Conservation (phyloP, 1,140 invertebrate genomes). For the Sitophilus oryzae region DNA sequence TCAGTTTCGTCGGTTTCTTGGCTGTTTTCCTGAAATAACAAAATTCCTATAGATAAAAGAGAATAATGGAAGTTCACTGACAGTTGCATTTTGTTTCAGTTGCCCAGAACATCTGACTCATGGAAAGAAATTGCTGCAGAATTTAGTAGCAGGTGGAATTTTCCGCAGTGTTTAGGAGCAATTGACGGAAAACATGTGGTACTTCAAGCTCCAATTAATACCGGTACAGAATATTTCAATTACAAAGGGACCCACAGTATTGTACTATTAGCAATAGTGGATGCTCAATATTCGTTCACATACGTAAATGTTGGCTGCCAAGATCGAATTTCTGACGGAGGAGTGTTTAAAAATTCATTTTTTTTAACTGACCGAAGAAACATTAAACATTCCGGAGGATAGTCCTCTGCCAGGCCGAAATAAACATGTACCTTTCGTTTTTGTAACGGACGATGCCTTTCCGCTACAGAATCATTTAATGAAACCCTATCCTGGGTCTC, state of each 20-base stretch:
- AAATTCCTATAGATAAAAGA: too few species aligned
- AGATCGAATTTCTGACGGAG: slow-evolving; percentile 42
- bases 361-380: slow-evolving; percentile 18
- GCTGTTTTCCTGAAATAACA: too few species aligned
- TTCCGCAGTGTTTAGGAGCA: slow-evolving; percentile 21
- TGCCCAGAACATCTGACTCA: too few species aligned
- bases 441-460: too few species aligned
- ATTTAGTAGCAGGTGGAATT: slow-evolving; percentile 22
- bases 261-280: slow-evolving; percentile 47
- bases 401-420: too few species aligned
- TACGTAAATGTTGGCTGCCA: slow-evolving; percentile 44
- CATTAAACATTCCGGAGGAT: neutral
- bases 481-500: too few species aligned
- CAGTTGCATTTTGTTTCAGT: too few species aligned
- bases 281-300: slow-evolving; percentile 48
- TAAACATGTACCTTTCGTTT: too few species aligned
- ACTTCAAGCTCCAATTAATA: slow-evolving; percentile 40
- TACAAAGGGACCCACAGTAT: slow-evolving; percentile 49
- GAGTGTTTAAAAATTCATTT: slow-evolving; percentile 35
- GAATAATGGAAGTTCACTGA: too few species aligned
- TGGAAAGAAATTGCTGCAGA: slow-evolving; percentile 27
- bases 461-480: too few species aligned
- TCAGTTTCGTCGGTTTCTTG: too few species aligned
- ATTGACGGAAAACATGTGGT: slow-evolving; percentile 34
- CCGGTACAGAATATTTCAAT: slow-evolving; percentile 48